Evolutionary conservation across 2,113 vertebrate species (phyloP).

Genomic region (Microcebus lehilahytsara): DNA sequence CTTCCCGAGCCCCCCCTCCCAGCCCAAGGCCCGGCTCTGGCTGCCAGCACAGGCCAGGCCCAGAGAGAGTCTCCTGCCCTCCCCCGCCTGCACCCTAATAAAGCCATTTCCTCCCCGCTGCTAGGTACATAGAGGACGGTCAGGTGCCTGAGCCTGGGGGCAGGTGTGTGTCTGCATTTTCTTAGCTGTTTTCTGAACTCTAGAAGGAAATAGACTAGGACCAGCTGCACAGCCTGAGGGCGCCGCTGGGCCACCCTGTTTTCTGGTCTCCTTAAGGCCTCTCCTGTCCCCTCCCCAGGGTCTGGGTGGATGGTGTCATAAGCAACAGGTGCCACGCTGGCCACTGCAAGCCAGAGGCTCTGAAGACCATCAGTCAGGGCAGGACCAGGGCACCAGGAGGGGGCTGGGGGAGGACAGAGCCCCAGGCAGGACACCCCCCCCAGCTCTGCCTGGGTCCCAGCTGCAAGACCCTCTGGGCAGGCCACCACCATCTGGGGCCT

Average conservation of each 20-base stretch:
- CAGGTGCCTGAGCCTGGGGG: too few relatives aligned
- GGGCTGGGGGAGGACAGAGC: not conserved
- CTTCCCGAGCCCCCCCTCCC: not conserved
- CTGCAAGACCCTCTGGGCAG: not conserved
- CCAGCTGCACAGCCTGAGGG: too few relatives aligned
- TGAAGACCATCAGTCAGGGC: not conserved
- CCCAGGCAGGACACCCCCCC: not conserved
- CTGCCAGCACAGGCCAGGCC: fast-evolving
- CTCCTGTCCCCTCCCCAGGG: not conserved
- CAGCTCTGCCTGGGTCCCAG: not conserved
- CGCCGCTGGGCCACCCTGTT: fast-evolving
- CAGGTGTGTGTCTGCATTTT: not conserved
- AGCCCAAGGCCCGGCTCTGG: not conserved
- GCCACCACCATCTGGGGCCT: not conserved
- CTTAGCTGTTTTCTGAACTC: not conserved
- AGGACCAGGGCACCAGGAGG: not conserved
- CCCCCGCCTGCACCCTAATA: not conserved
- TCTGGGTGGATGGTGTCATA: not conserved
- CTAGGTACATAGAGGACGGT: not conserved
- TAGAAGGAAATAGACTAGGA: not conserved
- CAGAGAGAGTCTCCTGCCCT: too few relatives aligned
- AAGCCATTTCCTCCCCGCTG: not conserved
- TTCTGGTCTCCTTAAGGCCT: not conserved
- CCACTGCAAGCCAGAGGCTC: not conserved
- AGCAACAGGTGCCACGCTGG: not conserved